Evolutionary conservation across 1,140 invertebrate genomes (phyloP), one percentile per base, ranked within the genome.

Genomic region (Triops cancriformis): DNA sequence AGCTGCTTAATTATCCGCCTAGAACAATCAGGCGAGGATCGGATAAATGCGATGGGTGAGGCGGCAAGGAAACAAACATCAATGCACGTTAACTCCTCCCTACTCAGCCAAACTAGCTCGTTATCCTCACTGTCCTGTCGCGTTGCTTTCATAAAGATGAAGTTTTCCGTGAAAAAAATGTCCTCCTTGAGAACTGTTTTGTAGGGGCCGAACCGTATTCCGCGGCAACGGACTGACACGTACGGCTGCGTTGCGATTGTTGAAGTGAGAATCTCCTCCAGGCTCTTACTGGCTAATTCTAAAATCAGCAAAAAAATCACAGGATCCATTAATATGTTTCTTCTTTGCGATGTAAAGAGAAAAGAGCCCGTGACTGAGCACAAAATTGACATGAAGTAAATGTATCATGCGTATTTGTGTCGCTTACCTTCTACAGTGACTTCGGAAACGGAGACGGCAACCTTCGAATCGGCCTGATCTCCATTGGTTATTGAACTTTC

Each of bases 181-280:
- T 89, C 77, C 81, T 91, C 90, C 75, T 84, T 87, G 45, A 91
- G 89, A 80, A 88, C 84, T 83, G 90, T 92, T 85, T 90, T 91
- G 82, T 92, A 92, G 6, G 91, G 92, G 73, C 92, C 92, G 83
- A 94, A 91, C 80, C 92, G 87, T 79, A 93, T 88, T n/a, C 91
- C 91, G 78, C 91, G 85, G 84, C 92, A 94, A 10, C 86, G 84
- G 10, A 92, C 41, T 10, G 75, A 28, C 43, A 76, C 43, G 23
- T 51, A 76, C 0, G 75, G 18, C 14, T 64, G 42, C 11, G 7
- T 76, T 76, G 23, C 10, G 27, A 51, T 28, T 41, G 26, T 6
- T 12, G 75, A 23, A 76, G 43, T 41, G 26, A 76, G 26, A 27
- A 43, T 28, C 23, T 76, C 28, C 26, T 18, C 27, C 42, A 26